Conservation (phyloP, 1,140 invertebrate genomes). For the Megathymus violae region DNA sequence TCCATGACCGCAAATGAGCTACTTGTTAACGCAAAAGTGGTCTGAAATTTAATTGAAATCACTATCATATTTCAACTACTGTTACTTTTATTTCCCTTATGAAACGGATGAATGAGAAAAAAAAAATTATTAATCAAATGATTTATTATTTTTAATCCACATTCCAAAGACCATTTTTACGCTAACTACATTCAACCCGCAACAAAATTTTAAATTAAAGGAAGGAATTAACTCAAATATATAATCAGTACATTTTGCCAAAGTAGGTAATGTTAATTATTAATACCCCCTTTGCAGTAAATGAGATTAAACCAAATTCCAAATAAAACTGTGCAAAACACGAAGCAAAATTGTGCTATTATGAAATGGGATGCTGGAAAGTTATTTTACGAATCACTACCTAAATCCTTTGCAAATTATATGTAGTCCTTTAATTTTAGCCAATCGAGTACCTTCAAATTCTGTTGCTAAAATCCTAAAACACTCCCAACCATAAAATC, state of each 20-base stretch:
- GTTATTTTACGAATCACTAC: constrained; percentile 20
- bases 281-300: neutral
- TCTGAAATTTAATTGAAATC: no score
- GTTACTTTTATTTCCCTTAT: no score
- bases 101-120: no score
- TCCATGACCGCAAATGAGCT: neutral
- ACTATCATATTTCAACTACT: no score
- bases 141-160: no score
- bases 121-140: no score
- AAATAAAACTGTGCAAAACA: constrained; percentile 21
- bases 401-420: constrained; percentile 5
- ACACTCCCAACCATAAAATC: no score
- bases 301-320: constrained; percentile 4
- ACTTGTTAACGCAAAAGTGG: constrained; percentile 19
- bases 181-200: constrained; percentile 17
- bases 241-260: neutral
- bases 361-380: neutral
- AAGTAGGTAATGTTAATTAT: neutral
- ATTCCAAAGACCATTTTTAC: constrained; percentile 20
- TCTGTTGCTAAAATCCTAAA: no score
- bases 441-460: no score
- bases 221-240: constrained; percentile 23
- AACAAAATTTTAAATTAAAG: constrained; percentile 28
- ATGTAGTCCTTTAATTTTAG: no score
- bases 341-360: constrained; percentile 20